A percentile compares a stretch with the other conserved stretches of the same genome.
phyloP scores from a whole-genome alignment of 2,888 invertebrate genomes.

The Perizoma flavofasciatum region DNA sequence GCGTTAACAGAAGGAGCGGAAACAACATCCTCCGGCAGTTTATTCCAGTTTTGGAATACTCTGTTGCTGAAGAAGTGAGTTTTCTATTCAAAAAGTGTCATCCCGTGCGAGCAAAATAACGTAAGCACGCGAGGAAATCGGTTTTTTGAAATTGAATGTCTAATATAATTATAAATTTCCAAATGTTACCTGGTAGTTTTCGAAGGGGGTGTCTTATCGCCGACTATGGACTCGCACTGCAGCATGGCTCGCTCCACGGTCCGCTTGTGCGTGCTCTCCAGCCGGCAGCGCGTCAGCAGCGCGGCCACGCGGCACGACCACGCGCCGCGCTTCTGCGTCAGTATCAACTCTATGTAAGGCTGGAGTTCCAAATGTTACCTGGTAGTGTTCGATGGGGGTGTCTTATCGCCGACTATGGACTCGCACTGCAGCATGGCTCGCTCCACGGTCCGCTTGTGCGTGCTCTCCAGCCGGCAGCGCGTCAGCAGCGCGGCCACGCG shows the following conservation, averaged over 20 bases:
- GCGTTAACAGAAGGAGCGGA: too few relatives aligned
- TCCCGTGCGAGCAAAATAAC: too few relatives aligned
- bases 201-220: conserved; percentile 66
- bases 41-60: too few relatives aligned
- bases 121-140: too few relatives aligned
- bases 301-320: conserved; percentile 91
- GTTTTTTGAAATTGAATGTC: too few relatives aligned
- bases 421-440: conserved; percentile 94
- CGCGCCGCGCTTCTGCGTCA: conserved; percentile 86
- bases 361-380: too few relatives aligned
- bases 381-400: conserved; percentile 52
- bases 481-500: conserved; percentile 89
- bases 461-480: conserved; percentile 90
- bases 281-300: conserved; percentile 88
- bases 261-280: conserved; percentile 91
- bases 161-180: too few relatives aligned
- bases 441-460: conserved; percentile 92
- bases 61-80: too few relatives aligned
- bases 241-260: conserved; percentile 94
- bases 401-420: conserved; percentile 86
- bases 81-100: too few relatives aligned
- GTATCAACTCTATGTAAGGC: conserved; percentile 88
- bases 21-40: too few relatives aligned
- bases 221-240: conserved; percentile 92
- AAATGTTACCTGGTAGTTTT: conserved; percentile 61